Conservation (phyloP, 2,113 vertebrate species). For the Rhinopithecus roxellana region DNA sequence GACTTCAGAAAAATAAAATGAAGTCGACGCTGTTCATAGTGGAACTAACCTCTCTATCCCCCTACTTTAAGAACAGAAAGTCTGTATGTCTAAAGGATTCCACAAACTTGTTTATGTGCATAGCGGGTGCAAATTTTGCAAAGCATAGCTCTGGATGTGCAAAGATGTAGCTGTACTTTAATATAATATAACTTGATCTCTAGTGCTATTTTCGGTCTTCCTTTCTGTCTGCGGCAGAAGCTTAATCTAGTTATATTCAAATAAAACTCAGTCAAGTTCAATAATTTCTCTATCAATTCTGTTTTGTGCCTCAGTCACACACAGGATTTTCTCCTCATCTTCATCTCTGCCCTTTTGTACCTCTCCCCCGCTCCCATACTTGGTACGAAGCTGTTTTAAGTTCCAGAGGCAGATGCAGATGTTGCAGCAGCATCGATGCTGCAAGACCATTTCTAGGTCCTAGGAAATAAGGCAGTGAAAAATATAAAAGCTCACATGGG, state of each 20-base stretch:
- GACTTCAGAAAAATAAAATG: neutral
- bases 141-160: neutral
- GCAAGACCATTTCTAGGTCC: neutral
- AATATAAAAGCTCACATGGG: neutral
- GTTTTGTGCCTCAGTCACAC: neutral
- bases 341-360: neutral
- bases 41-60: neutral
- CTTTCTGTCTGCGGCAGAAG: neutral
- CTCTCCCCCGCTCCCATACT: neutral
- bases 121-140: neutral
- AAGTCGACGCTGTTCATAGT: neutral
- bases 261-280: slow-evolving; percentile 5
- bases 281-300: neutral
- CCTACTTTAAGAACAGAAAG: slow-evolving; percentile 7
- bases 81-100: neutral
- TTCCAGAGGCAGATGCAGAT: neutral
- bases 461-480: neutral
- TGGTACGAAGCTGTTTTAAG: neutral
- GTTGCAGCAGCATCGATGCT: too few species aligned
- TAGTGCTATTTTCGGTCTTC: slow-evolving; percentile 21
- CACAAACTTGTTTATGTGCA: neutral
- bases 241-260: slow-evolving; percentile 23
- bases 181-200: neutral
- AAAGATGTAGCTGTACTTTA: slow-evolving; percentile 1
- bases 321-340: neutral